Percentiles rank a stretch among this genome's conserved stretches.
These are phyloP conservation scores for Leptopilina boulardi DNA, from an alignment of 1,140 invertebrate species.

Conservation along the genomic window DNA sequence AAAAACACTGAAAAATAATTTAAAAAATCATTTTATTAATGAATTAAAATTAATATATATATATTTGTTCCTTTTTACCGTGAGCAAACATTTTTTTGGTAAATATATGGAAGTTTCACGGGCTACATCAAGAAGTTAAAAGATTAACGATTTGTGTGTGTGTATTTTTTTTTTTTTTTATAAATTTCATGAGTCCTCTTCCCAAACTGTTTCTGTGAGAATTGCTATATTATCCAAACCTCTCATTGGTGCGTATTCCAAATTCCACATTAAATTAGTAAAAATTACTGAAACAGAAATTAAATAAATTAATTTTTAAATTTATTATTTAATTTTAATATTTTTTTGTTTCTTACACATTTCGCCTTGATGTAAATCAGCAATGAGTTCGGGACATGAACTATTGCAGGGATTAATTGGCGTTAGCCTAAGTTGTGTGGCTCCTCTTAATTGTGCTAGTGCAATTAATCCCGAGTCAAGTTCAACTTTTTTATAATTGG, in stretches of 20 bases:
- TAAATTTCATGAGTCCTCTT: conserved; percentile 69
- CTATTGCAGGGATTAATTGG: conserved; percentile 83
- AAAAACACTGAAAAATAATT: background rate
- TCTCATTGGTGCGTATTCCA: conserved; percentile 85
- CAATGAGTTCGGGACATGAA: conserved; percentile 81
- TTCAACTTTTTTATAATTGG: conserved; percentile 85
- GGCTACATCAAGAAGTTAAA: background rate
- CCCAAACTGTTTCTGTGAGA: conserved; percentile 85
- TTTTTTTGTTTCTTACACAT: conserved; percentile 77
- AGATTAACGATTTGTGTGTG: too few species aligned
- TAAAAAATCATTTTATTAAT: conserved; percentile 19
- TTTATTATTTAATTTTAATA: conserved; percentile 2
- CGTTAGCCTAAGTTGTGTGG: conserved; percentile 80
- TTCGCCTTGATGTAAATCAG: conserved; percentile 82
- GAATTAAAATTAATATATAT: conserved; percentile 37
- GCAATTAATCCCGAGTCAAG: conserved; percentile 83
- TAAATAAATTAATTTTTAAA: background rate
- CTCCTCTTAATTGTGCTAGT: conserved; percentile 84
- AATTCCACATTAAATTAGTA: conserved; percentile 84
- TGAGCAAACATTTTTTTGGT: background rate
- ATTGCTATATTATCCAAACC: conserved; percentile 84
- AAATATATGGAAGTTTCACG: background rate
- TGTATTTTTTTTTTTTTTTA: conserved; percentile 19
- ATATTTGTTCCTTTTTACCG: conserved; percentile 1
- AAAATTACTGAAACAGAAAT: conserved; percentile 79